Evolutionary conservation across 1,140 invertebrate genomes (phyloP), one percentile per base, ranked within the genome.

Genomic region (Calephelis virginiensis): DNA sequence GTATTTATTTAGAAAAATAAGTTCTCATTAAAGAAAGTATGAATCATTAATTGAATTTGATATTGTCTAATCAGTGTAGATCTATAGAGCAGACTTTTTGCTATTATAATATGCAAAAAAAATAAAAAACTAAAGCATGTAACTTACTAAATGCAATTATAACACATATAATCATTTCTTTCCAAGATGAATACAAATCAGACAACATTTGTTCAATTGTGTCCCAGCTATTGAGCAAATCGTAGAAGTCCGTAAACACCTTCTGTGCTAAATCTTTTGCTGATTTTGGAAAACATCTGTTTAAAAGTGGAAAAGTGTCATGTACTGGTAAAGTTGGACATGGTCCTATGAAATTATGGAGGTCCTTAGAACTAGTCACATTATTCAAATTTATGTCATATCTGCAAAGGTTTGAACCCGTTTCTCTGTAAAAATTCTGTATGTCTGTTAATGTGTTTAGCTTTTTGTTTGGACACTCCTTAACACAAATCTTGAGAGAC

Each of bases 401-500:
- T 74, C 76, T 77, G 76, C 95, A 98, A 10, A 98, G 92, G 75
- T 94, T 94, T 0, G 94, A 95, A 9, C 95, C 94, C 8, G 94
- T 96, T 66, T 94, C 90, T 64, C 90, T 92, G 74, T 96, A 96
- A 92, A 96, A 98, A n/a, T 92, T 80, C 72, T 94, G 92, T 10
- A 98, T 86, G 63, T 98, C 96, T n/a, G 89, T 79, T 10, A 95
- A 86, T 13, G 89, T 92, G 0, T 90, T 89, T 50, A 98, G 76
- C 14, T 92, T 93, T 69, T 89, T 92, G 70, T 94, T 93, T 0
- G 97, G 97, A 91, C 97, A 99, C 87, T 95, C 88, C 77, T 96
- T 95, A 0, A 99, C 97, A 90, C 98, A 99, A 69, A 98, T 95
- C 90, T 97, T 96, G 28, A 97, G 85, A 0, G 97, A 96, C 50